Evolutionary conservation across 1,140 invertebrate genomes (phyloP).

Genomic region (Trypoxylus dichotomus): DNA sequence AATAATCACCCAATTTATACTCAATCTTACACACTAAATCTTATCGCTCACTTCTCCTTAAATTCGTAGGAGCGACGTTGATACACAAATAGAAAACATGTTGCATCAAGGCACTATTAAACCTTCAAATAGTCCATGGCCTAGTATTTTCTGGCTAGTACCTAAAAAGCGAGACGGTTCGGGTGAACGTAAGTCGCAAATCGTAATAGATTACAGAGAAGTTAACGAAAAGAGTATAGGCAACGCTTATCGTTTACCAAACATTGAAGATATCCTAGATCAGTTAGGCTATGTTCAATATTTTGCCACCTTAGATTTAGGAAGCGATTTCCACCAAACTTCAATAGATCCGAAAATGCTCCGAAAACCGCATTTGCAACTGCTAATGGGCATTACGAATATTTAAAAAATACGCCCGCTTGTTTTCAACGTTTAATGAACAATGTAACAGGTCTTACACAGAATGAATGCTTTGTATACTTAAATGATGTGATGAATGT

Average conservation of each 20-base stretch:
- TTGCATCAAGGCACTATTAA: slow-evolving; percentile 34
- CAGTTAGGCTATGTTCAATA: slow-evolving; percentile 50
- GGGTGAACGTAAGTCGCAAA: slow-evolving; percentile 42
- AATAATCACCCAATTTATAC: too few species aligned
- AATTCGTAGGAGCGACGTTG: slow-evolving; percentile 36
- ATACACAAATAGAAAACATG: slow-evolving; percentile 37
- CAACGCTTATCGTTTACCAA: slow-evolving; percentile 57
- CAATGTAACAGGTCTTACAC: neutral
- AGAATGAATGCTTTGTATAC: neutral
- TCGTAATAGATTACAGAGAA: slow-evolving; percentile 52
- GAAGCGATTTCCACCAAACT: slow-evolving; percentile 58
- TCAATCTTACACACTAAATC: too few species aligned
- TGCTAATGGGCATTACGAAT: neutral
- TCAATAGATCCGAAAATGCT: slow-evolving; percentile 48
- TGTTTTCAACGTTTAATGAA: neutral
- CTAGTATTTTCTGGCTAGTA: slow-evolving; percentile 36
- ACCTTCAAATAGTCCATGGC: slow-evolving; percentile 32
- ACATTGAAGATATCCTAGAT: slow-evolving; percentile 55
- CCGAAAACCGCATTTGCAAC: slow-evolving; percentile 50
- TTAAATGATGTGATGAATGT: neutral
- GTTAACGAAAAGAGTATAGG: slow-evolving; percentile 47
- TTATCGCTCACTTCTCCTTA: too few species aligned
- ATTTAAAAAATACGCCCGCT: neutral
- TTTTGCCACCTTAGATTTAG: slow-evolving; percentile 57
- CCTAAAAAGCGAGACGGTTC: slow-evolving; percentile 38